Evolutionary conservation across 2,888 invertebrate species (phyloP), one percentile per base, ranked within the genome.

Genomic region (Galeruca laticollis): DNA sequence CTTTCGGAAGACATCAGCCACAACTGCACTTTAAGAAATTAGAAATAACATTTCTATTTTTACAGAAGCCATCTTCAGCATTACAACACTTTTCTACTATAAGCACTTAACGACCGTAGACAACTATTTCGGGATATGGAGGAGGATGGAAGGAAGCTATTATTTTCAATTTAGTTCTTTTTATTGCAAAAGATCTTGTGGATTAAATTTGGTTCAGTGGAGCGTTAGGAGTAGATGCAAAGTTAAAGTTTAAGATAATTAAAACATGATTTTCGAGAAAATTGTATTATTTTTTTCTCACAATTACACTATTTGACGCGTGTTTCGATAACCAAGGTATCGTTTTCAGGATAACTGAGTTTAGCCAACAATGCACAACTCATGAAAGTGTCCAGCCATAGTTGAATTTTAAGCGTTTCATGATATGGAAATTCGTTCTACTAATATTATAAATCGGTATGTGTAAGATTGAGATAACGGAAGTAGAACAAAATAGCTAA

Each of bases 1-100:
- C 40, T 49, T 43, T 52, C 31, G 37, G 60, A 70, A 68, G 65
- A 60, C 47, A 37, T 52, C 63, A 67, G 59, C 65, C 51, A 65
- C 65, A 47, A 65, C 68, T 59, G 73, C 68, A 70, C 70, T 73
- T 52, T 33, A 40, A 62, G 68, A 72, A 70, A 70, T 69, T 70
- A 68, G 57, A 69, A 70, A 65, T 70, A 70, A 69, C 60, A 20
- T 31, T 70, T 73, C 70, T 73, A 73, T 73, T 73, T 73, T 73
- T 73, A 73, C 56, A 15, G 47, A 51, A 21, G 69, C 61, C 59
- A 66, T 65, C 70, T 37, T 60, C 65, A 51, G 15, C 57, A 47
- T 69, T 64, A 70, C 68, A 61, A 67, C 33, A 56, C 52, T 33
- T 65, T 59, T 37, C 47, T 59, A 43, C 69, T 47, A 65, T 65